Evolutionary conservation across 2,113 vertebrate species (phyloP).

Genomic region (Sinocyclocheilus anophthalmus): DNA sequence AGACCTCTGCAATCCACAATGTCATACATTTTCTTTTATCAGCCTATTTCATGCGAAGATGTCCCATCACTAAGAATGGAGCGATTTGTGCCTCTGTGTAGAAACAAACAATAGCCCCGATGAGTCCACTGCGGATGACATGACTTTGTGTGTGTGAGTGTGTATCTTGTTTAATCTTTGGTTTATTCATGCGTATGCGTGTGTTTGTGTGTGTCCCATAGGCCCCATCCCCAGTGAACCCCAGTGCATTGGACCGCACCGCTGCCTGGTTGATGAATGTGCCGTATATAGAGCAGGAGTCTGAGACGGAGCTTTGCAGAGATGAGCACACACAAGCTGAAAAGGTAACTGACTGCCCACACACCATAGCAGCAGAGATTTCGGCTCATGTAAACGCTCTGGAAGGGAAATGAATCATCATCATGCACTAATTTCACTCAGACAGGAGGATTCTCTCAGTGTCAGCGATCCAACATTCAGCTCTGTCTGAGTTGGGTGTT

Average conservation of each 20-base stretch:
- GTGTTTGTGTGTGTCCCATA: conserved; percentile 82
- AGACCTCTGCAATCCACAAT: too few relatives aligned
- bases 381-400: background rate
- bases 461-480: conserved; percentile 1
- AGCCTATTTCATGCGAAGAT: too few relatives aligned
- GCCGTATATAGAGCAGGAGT: conserved; percentile 97
- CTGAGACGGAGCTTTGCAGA: conserved; percentile 93
- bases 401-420: conserved; percentile 19
- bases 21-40: too few relatives aligned
- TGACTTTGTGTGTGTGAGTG: conserved; percentile 37
- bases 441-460: background rate
- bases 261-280: conserved; percentile 99
- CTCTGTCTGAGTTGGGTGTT: background rate
- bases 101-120: too few relatives aligned
- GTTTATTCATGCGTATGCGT: conserved; percentile 51
- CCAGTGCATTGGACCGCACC: conserved; percentile 98
- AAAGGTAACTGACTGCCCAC: conserved; percentile 84
- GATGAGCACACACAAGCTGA: conserved; percentile 96
- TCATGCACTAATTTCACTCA: background rate
- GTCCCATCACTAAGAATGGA: too few relatives aligned
- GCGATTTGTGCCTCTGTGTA: too few relatives aligned
- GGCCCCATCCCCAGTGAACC: conserved; percentile 98
- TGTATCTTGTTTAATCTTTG: conserved; percentile 38
- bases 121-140: too few relatives aligned
- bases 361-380: background rate